phyloP scores from a whole-genome alignment of 2,113 vertebrate species.

The Crotalus helleri region DNA sequence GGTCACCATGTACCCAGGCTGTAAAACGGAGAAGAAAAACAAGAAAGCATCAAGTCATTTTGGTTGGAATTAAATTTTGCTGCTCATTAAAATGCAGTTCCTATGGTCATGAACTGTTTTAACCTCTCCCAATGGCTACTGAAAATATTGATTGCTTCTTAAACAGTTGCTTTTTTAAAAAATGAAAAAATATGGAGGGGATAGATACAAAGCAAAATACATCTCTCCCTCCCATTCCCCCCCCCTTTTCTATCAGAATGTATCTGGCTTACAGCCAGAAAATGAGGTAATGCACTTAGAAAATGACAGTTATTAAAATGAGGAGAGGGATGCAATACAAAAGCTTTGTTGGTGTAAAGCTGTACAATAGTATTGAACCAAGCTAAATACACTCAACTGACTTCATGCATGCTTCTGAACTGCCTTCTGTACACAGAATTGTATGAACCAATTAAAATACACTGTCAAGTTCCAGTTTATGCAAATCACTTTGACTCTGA shows the following conservation, averaged over 20 bases:
- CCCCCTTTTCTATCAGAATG: neutral
- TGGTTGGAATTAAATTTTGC: slow-evolving; percentile 14
- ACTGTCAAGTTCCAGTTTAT: neutral
- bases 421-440: neutral
- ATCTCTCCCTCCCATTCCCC: slow-evolving; percentile 32
- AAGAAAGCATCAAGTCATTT: neutral
- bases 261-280: slow-evolving; percentile 49
- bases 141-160: slow-evolving; percentile 50
- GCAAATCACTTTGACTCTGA: slow-evolving; percentile 30
- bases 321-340: slow-evolving; percentile 42
- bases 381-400: slow-evolving; percentile 9
- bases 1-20: slow-evolving; percentile 95
- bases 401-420: neutral
- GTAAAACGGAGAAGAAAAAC: slow-evolving; percentile 49
- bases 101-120: neutral
- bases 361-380: slow-evolving; percentile 8
- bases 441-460: neutral
- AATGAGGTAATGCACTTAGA: slow-evolving; percentile 58
- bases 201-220: slow-evolving; percentile 50
- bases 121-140: slow-evolving; percentile 31
- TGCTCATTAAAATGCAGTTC: slow-evolving; percentile 36
- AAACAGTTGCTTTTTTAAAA: slow-evolving; percentile 55
- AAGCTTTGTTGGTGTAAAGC: slow-evolving; percentile 47
- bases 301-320: slow-evolving; percentile 57
- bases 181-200: slow-evolving; percentile 49